Evolutionary conservation across 1,140 invertebrate species (phyloP).

Genomic region (Lucilia cuprina): DNA sequence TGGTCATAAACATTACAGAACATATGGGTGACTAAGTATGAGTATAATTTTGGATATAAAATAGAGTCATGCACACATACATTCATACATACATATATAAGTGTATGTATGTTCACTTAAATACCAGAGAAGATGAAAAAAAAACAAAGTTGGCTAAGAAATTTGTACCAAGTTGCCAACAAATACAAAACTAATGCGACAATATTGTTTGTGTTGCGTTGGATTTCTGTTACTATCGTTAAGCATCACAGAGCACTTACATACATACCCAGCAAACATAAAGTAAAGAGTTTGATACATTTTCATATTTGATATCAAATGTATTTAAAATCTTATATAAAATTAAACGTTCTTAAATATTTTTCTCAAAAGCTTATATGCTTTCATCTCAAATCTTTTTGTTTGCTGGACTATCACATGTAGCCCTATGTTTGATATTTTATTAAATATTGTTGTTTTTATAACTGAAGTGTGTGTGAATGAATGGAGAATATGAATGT

Average conservation of each 20-base stretch:
- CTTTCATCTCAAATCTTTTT: too few relatives aligned
- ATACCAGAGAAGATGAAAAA: background rate
- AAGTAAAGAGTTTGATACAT: too few relatives aligned
- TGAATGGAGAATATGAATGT: background rate
- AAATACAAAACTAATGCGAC: slow-evolving; percentile 28
- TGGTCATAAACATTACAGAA: background rate
- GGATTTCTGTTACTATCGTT: slow-evolving; percentile 23
- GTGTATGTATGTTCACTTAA: background rate
- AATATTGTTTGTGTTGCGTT: slow-evolving; percentile 30
- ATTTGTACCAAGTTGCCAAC: slow-evolving; percentile 7
- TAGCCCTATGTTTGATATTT: too few relatives aligned
- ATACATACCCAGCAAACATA: background rate
- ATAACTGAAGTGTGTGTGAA: background rate
- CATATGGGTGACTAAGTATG: background rate
- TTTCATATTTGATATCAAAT: too few relatives aligned
- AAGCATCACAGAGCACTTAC: slow-evolving; percentile 9
- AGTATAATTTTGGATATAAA: background rate
- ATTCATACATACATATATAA: background rate
- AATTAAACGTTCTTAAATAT: too few relatives aligned
- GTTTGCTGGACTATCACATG: background rate
- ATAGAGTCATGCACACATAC: background rate
- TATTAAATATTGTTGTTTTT: too few relatives aligned
- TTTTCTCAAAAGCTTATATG: too few relatives aligned
- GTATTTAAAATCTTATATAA: too few relatives aligned
- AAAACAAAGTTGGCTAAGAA: slow-evolving; percentile 20